Base-by-base conservation (phyloP, 2,797 vertebrate species). In the Hydrophis major region DNA sequence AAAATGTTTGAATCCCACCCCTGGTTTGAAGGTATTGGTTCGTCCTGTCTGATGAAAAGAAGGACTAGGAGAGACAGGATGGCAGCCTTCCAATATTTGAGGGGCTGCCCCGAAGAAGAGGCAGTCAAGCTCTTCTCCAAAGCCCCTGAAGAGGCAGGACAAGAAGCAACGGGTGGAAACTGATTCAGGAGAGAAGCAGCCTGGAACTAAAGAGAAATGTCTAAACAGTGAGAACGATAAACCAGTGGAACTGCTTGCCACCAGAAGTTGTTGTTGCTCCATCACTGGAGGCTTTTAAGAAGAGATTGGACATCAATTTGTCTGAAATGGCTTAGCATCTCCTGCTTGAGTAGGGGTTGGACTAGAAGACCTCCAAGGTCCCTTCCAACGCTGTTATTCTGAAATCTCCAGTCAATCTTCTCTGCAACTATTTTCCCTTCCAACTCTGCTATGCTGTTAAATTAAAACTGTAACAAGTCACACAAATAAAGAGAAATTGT, bases 11-110 rank as follows among this genome's bases (percentile, higher is more conserved):
- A 42, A 42, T 42, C 42, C 42, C 3, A 42, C 42, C 42, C 42
- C 42, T 42, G 42, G 42, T 4, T 42, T 42, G 42, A 42, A 42
- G 42, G 42, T 50, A 50, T 50, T 50, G 6, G 50, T 50, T 8
- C 0, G 50, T 50, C 50, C 50, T 8, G 6, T 50, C 50, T 50
- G 50, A 50, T 32, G 14, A 69, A 69, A 32, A 66, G 28, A 2
- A 69, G 2, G 2, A 32, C 13, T 0, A n/a, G 5, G 14, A 2
- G n/a, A 0, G 14, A 66, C 28, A 66, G 6, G 28, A 16, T 1
- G 5, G 14, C n/a, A 16, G 14, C 0, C 1, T 16, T 7, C 14
- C 66, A 16, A 3, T 18, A 69, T 69, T 0, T 69, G 0, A 18
- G n/a, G 66, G 66, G n/a, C 5, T 32, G 5, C n/a, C 14, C 0